Percentiles rank a stretch among this genome's conserved stretches.
Evolutionary conservation across 2,888 invertebrate genomes (phyloP).

Genomic region (Sphinx pinastri): DNA sequence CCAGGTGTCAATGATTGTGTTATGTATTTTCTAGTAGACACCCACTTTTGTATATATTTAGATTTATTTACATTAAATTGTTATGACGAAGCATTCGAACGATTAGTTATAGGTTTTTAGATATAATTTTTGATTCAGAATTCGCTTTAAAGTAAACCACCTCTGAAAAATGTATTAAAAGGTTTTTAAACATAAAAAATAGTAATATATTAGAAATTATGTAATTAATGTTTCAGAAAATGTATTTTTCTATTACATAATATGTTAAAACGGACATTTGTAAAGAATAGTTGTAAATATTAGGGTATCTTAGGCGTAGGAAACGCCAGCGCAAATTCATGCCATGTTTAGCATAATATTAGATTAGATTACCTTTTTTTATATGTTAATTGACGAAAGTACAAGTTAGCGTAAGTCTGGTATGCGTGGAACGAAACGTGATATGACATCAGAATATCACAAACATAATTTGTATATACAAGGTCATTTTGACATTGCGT

Average conservation of each 20-base stretch:
- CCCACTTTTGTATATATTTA: conserved; percentile 12
- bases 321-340: conserved; percentile 52
- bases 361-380: conserved; percentile 35
- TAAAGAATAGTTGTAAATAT: conserved; percentile 17
- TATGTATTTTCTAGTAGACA: neutral
- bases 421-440: conserved; percentile 15
- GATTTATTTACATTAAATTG: conserved; percentile 6
- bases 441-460: neutral
- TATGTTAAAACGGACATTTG: conserved; percentile 11
- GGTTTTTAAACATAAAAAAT: neutral
- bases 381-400: conserved; percentile 54
- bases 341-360: conserved; percentile 58
- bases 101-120: conserved; percentile 16
- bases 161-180: neutral
- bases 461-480: neutral
- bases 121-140: conserved; percentile 1
- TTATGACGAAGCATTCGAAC: conserved; percentile 24
- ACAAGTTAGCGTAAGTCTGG: conserved; percentile 63
- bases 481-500: too few relatives aligned
- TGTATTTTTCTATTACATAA: conserved; percentile 21
- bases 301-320: conserved; percentile 21
- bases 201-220: conserved; percentile 14
- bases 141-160: conserved; percentile 16
- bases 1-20: neutral
- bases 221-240: conserved; percentile 11